These are phyloP conservation scores for Apolygus lucorum DNA, from an alignment of 1,140 invertebrate genomes.

Conservation along the genomic window DNA sequence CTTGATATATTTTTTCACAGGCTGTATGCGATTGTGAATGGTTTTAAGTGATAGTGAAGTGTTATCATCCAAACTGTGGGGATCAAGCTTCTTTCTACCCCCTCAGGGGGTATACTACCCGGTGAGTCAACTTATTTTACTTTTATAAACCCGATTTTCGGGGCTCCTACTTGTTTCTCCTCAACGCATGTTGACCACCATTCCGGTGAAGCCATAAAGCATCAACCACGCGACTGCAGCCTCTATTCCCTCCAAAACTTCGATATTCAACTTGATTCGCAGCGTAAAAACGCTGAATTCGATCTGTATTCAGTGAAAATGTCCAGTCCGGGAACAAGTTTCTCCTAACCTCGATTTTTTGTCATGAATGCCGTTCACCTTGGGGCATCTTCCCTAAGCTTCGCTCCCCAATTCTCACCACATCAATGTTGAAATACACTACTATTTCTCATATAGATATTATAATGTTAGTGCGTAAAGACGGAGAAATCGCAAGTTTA, in stretches of 20 bases:
- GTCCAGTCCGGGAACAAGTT: neutral
- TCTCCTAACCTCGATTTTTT: neutral
- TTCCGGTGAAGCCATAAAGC: neutral
- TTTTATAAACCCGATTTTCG: neutral
- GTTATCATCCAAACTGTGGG: conserved; percentile 87
- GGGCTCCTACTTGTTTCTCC: neutral
- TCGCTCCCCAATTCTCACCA: neutral
- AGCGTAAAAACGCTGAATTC: too few relatives aligned
- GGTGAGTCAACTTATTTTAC: conserved; percentile 51
- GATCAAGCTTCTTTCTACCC: conserved; percentile 84
- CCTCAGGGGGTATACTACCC: conserved; percentile 87
- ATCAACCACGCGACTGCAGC: neutral
- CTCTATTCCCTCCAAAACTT: neutral
- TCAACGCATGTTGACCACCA: neutral
- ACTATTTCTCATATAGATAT: neutral
- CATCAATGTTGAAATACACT: neutral
- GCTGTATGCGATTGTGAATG: conserved; percentile 27
- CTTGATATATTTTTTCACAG: neutral
- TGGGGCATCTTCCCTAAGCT: neutral
- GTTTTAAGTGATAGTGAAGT: conserved; percentile 30
- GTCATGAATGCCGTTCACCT: neutral
- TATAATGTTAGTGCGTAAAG: neutral
- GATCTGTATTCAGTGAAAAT: neutral
- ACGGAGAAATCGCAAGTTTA: neutral
- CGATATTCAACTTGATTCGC: neutral